phyloP scores from a whole-genome alignment of 2,113 vertebrate genomes.

The Eulacestoma nigropectus region DNA sequence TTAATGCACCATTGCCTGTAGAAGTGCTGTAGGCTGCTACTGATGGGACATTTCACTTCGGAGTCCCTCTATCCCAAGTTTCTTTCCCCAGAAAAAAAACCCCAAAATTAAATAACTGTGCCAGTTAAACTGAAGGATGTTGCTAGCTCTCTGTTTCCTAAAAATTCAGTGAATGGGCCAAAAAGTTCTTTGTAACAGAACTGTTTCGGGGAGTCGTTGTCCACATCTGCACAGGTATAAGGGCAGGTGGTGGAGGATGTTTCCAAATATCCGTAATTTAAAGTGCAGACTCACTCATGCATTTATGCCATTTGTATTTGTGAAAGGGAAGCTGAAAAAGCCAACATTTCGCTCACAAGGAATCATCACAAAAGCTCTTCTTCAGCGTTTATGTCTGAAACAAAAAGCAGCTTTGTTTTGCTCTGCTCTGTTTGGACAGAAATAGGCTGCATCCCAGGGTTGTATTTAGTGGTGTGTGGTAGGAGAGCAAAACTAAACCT shows the following conservation, averaged over 20 bases:
- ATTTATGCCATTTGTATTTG: not conserved
- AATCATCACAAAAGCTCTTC: not conserved
- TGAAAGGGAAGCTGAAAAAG: not conserved
- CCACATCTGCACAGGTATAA: not conserved
- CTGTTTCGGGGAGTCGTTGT: not conserved
- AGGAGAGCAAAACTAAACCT: not conserved
- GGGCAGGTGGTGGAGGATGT: not conserved
- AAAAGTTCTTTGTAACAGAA: not conserved
- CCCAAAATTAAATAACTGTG: not conserved
- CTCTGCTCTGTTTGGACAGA: not conserved
- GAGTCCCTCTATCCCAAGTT: not conserved
- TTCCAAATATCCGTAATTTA: not conserved
- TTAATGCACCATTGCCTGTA: not conserved
- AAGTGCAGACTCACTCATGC: not conserved
- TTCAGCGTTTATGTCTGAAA: not conserved
- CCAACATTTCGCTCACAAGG: not conserved
- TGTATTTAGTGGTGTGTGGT: not conserved
- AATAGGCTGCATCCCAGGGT: not conserved
- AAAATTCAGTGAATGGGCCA: not conserved
- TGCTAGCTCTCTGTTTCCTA: not conserved
- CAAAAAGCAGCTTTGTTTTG: not conserved
- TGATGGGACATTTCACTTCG: not conserved
- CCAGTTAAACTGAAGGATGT: not conserved
- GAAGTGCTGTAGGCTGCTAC: not conserved
- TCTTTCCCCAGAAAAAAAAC: not conserved